Evolutionary conservation across 2,113 vertebrate species (phyloP), one percentile per base, ranked within the genome.

Genomic region (Perognathus longimembris): DNA sequence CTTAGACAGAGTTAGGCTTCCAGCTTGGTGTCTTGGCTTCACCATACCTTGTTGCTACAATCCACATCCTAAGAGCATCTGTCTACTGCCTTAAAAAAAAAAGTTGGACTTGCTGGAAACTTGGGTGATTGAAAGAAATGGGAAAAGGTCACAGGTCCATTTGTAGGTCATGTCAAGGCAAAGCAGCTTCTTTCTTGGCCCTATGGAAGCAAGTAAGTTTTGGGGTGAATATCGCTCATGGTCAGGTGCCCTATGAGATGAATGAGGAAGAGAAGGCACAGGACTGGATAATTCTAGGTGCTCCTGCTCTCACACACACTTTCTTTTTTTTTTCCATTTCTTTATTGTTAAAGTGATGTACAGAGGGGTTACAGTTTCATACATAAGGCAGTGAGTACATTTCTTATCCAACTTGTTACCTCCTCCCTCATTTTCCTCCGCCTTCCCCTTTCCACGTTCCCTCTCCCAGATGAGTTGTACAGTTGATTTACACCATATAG

Each of bases 1-100:
- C 77, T 50, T 66, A 87, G 83, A 85, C 85, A 45, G 57, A 59
- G 59, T 79, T 63, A 34, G 54, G 61, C 86, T 95, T 93, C 93
- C 93, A 57, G 14, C 11, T n/a, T 34, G 42, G 74, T 18, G 76
- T n/a, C 85, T n/a, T 90, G 74, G 57, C 71, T 80, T 87, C 17
- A 36, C 76, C 38, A 7, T 42, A 5, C 36, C 28, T 93, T 45
- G 71, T 50, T 61, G 57, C 54, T 66, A 67, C 38, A 11, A 22
- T n/a, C 20, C 26, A 7, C 36, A 76, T 40, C 71, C 45, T 45
- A 10, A 36, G 20, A 79, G 18, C 42, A 83, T 74, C 34, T 63
- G 73, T 63, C 85, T 67, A 7, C 59, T 2, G 0, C 21, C 42
- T 45, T 69, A 18, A n/a, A 63, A 75, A 76, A 70, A 86, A 22